Evolutionary conservation across 1,140 invertebrate species (phyloP).

Genomic region (Acromyrmex echinatior): DNA sequence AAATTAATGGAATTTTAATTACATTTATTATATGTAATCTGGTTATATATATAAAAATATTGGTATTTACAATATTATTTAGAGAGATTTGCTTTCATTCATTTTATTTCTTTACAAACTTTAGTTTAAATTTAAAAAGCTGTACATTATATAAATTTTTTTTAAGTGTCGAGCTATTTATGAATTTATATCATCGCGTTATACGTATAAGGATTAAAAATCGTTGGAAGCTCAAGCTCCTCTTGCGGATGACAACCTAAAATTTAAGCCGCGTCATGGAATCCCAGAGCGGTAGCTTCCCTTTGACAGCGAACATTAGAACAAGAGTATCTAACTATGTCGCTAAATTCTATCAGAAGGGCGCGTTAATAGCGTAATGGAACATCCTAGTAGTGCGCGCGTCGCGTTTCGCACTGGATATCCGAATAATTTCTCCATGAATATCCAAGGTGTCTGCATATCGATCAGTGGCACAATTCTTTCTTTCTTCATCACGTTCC

Average conservation of each 20-base stretch:
- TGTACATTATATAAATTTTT: background rate
- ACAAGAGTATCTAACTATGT: constrained; percentile 45
- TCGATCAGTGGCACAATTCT: background rate
- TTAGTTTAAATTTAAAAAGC: background rate
- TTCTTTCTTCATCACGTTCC: background rate
- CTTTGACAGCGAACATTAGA: constrained; percentile 41
- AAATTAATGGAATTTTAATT: background rate
- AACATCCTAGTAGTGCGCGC: constrained; percentile 1
- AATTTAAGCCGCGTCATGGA: constrained; percentile 34
- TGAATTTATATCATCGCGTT: no score
- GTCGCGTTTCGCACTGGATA: background rate
- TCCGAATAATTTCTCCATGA: constrained; percentile 13
- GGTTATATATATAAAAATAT: background rate
- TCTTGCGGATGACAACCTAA: constrained; percentile 21
- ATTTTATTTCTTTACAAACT: background rate
- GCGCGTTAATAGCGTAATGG: constrained; percentile 40
- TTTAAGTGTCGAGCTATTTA: background rate
- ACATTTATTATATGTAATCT: background rate
- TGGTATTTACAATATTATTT: background rate
- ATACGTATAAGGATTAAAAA: background rate
- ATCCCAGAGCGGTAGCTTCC: background rate
- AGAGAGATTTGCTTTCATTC: background rate
- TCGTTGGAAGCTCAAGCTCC: background rate
- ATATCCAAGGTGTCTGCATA: constrained; percentile 4
- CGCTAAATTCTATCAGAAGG: constrained; percentile 38